Conservation (phyloP, 37 sponge, comb jelly and placozoan genomes). For the Theonella swinhoei region DNA sequence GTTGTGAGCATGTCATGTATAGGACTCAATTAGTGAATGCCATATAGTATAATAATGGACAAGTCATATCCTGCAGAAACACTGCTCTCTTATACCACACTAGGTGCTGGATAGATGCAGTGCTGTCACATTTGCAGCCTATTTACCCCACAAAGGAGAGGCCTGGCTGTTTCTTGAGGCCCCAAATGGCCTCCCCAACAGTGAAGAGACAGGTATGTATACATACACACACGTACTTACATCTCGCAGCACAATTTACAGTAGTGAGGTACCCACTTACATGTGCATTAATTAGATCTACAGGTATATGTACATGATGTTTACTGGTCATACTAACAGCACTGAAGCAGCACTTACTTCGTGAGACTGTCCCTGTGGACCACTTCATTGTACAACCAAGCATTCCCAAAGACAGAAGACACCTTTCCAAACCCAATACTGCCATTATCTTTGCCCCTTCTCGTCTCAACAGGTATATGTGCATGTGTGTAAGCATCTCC, state of each 20-base stretch:
- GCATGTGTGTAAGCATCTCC: too few relatives aligned
- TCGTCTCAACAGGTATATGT: neutral
- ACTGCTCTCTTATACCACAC: too few relatives aligned
- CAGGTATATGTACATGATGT: neutral
- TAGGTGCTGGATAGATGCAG: conserved; percentile 73
- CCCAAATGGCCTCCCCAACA: conserved; percentile 66
- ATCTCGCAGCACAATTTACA: neutral
- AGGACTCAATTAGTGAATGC: too few relatives aligned
- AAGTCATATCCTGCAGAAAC: too few relatives aligned
- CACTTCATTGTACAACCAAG: conserved; percentile 34
- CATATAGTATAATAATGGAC: too few relatives aligned
- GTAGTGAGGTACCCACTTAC: too few relatives aligned
- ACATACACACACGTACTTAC: too few relatives aligned
- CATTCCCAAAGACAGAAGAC: conserved; percentile 76
- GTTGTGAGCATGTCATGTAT: too few relatives aligned
- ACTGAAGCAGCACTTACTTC: conserved; percentile 42
- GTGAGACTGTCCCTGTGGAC: conserved; percentile 76
- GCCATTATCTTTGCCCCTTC: conserved; percentile 55
- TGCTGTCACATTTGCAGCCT: conserved; percentile 69
- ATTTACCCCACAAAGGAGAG: conserved; percentile 66
- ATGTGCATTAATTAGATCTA: too few relatives aligned
- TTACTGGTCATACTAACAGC: too few relatives aligned
- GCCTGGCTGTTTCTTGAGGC: conserved; percentile 86
- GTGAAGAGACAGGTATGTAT: conserved; percentile 56
- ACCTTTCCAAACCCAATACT: conserved; percentile 80